phyloP scores from a whole-genome alignment of 2,113 vertebrate species.

The Hydrochoerus hydrochaeris region DNA sequence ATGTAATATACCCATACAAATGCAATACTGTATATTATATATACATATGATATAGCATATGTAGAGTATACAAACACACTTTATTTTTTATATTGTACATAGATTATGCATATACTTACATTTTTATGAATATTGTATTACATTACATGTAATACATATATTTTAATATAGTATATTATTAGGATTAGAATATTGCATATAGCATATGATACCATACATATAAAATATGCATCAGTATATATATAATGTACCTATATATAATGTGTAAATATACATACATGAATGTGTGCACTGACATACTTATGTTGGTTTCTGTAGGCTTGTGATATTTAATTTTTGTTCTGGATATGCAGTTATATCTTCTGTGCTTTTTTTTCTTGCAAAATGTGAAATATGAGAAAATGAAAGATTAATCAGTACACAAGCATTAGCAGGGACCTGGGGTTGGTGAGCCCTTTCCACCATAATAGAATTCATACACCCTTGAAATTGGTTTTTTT shows the following conservation, averaged over 20 bases:
- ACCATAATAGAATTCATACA: background rate
- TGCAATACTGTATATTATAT: no score
- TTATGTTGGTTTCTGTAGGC: background rate
- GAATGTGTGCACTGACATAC: background rate
- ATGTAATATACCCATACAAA: no score
- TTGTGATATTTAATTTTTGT: background rate
- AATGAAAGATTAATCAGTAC: background rate
- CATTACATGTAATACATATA: background rate
- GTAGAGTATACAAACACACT: no score
- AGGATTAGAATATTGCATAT: background rate
- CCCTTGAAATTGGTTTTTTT: background rate
- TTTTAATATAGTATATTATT: background rate
- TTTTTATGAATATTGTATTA: background rate
- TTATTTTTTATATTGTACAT: background rate
- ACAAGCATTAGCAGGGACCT: no score
- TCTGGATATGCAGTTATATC: background rate
- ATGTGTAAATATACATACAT: background rate
- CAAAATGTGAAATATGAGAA: background rate
- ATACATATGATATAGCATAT: no score
- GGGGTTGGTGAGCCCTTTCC: no score
- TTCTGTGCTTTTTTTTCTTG: background rate
- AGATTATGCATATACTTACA: background rate
- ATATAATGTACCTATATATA: background rate
- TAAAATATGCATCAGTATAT: background rate
- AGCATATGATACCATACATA: background rate